A percentile compares a stretch with the other conserved stretches of the same genome.
phyloP scores from a whole-genome alignment of 2,888 invertebrate genomes.

The Drosophila birchii region DNA sequence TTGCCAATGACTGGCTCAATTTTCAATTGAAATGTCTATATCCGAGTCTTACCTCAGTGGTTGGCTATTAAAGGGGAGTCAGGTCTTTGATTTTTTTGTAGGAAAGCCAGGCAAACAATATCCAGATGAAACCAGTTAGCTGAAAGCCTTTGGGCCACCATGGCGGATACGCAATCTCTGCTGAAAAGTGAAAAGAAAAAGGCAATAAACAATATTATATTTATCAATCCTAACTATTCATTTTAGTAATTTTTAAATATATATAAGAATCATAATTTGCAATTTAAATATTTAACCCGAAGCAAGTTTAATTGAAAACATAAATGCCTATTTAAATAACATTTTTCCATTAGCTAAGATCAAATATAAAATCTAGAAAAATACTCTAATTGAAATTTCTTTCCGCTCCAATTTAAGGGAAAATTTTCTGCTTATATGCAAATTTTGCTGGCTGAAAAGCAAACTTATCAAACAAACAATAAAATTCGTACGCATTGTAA shows the following conservation, averaged over 20 bases:
- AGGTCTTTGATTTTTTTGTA: constrained; percentile 11
- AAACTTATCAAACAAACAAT: constrained; percentile 32
- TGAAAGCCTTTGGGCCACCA: background rate
- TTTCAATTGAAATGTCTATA: constrained; percentile 49
- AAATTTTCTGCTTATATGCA: constrained; percentile 18
- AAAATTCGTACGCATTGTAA: constrained; percentile 26
- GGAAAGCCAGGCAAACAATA: constrained; percentile 16
- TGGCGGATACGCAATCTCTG: constrained; percentile 13
- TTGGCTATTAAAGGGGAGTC: constrained; percentile 1
- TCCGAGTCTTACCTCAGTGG: constrained; percentile 28
- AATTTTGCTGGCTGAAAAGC: constrained; percentile 1
- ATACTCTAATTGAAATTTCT: constrained; percentile 1
- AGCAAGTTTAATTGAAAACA: background rate
- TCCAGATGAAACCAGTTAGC: constrained; percentile 36
- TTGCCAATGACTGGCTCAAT: constrained; percentile 44
- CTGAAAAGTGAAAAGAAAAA: too few relatives aligned
- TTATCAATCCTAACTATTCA: background rate
- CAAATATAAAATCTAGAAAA: constrained; percentile 7
- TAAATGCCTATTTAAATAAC: background rate
- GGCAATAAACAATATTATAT: background rate
- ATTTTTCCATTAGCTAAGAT: background rate
- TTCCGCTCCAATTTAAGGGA: background rate
- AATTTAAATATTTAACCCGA: background rate
- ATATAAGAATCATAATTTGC: background rate
- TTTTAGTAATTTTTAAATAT: background rate